phyloP scores from a whole-genome alignment of 2,797 vertebrate species.

The Gymnodraco acuticeps region DNA sequence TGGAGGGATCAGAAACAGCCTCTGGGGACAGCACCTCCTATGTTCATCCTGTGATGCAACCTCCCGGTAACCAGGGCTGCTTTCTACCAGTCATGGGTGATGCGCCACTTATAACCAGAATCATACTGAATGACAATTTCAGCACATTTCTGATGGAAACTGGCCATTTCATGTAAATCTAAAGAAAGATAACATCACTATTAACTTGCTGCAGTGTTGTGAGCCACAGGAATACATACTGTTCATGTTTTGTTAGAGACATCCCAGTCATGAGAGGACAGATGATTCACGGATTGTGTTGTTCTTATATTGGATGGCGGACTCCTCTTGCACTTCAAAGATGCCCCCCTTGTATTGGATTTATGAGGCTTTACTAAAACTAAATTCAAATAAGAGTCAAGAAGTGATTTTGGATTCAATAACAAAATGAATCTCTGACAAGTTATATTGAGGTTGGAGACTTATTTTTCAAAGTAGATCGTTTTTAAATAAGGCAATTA shows the following conservation, averaged over 20 bases:
- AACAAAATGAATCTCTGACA: not conserved
- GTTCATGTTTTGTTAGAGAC: not conserved
- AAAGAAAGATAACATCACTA: not conserved
- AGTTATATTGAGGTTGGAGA: not conserved
- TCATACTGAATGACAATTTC: not conserved
- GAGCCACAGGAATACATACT: not conserved
- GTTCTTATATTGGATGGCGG: slow-evolving; percentile 36
- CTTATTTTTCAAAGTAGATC: not conserved
- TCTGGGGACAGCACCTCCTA: slow-evolving; percentile 40
- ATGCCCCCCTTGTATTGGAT: slow-evolving; percentile 10
- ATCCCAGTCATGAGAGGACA: slow-evolving; percentile 17
- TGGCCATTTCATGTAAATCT: not conserved
- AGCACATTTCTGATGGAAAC: not conserved
- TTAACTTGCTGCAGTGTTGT: not conserved
- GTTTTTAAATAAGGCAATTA: not conserved
- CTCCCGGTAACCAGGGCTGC: slow-evolving; percentile 45
- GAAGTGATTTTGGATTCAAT: not conserved
- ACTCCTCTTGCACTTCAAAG: slow-evolving; percentile 3
- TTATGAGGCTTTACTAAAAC: slow-evolving; percentile 23
- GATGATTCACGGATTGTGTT: slow-evolving; percentile 35
- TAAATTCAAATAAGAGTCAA: not conserved
- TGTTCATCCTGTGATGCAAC: slow-evolving; percentile 61
- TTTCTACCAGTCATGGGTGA: slow-evolving; percentile 25
- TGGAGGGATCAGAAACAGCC: slow-evolving; percentile 33
- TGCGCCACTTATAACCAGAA: not conserved